phyloP scores from a whole-genome alignment of 2,113 vertebrate genomes.

The Tragelaphus strepsiceros region DNA sequence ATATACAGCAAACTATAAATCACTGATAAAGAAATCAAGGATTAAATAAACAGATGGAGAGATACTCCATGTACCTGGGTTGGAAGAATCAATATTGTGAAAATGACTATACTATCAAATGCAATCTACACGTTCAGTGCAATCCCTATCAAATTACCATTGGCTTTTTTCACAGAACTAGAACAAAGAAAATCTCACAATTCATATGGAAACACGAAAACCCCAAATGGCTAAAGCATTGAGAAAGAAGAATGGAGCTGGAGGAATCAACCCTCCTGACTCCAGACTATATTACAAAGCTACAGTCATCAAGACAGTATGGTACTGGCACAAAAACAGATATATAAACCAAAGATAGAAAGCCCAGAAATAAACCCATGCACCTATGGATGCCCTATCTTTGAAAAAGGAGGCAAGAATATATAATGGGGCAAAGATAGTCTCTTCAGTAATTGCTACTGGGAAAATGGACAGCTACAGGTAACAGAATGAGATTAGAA shows the following conservation, averaged over 20 bases:
- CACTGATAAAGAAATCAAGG: neutral
- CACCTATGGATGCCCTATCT: neutral
- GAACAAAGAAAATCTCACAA: neutral
- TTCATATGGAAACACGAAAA: neutral
- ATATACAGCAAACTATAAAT: neutral
- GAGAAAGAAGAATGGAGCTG: neutral
- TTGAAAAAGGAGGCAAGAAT: neutral
- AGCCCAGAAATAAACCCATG: neutral
- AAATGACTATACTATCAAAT: neutral
- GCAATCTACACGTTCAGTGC: neutral
- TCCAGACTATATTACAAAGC: neutral
- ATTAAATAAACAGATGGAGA: neutral
- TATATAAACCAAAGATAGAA: neutral
- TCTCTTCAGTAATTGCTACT: neutral
- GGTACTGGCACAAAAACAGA: neutral
- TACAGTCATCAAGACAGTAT: neutral
- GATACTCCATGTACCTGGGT: neutral
- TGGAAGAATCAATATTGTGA: neutral
- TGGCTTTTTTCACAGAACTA: neutral
- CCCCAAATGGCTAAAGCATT: neutral
- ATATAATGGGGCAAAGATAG: neutral
- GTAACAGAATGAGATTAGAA: neutral
- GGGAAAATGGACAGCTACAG: neutral
- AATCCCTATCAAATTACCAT: neutral
- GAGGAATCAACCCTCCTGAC: neutral